Base-by-base conservation (phyloP, 2,888 invertebrate species). In the Yponomeuta malinellus region DNA sequence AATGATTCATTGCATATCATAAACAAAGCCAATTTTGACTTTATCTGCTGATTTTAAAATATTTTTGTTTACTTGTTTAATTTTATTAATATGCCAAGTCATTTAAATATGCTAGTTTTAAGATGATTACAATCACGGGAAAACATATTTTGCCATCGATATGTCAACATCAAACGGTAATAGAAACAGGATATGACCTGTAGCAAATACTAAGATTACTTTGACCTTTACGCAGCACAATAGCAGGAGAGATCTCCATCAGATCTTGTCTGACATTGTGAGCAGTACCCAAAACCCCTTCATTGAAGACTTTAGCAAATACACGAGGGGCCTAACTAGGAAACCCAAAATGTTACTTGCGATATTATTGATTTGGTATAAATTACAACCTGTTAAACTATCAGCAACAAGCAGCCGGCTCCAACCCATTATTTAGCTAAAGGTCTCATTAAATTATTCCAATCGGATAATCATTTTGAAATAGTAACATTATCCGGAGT, bases 401-500 rank as follows among this genome's bases (percentile, higher is more conserved):
- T 15, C 2, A 15, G 10, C 52, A 52, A 9, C 52, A 52, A 12
- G 52, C 4, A 12, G 52, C 52, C 52, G 15, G 52, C 52, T 59
- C 52, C 3, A 67, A 68, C 31, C 68, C 37, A 23, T 33, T 31
- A 68, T 68, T 68, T 68, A 68, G 12, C 10, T 2, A 68, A 48
- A 31, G 48, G 29, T 52, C 68, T 52, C 68, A 68, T 68, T 68
- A 43, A 67, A 67, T 67, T 68, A 68, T 48, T 68, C 37, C 68
- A 68, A 68, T 52, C 29, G 68, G 68, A 68, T 52, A 68, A 52
- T 68, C 71, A 70, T 73, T 72, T 71, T 72, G 72, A 71, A 73
- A 71, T 70, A n/a, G 70, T 68, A 59, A 71, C 70, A 70, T 73
- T 72, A 72, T 72, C 68, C n/a, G n/a, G 52, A 52, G 68, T 59